Conservation (phyloP, 2,113 vertebrate species). For the Sitta europaea region DNA sequence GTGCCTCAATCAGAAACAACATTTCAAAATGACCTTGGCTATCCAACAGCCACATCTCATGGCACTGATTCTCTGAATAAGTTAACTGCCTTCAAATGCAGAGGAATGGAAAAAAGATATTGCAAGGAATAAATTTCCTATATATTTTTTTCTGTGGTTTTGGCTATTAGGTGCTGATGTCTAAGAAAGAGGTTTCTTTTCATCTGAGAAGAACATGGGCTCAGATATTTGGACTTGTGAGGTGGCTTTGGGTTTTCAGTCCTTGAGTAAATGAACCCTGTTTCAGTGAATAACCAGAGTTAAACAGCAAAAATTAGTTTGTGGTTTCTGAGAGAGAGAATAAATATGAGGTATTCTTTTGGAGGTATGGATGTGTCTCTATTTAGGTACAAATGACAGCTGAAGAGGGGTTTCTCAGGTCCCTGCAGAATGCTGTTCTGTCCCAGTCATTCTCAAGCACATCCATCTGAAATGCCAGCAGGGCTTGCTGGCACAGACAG, state of each 20-base stretch:
- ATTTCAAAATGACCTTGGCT: neutral
- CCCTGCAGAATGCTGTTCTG: neutral
- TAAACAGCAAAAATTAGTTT: neutral
- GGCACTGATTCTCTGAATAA: neutral
- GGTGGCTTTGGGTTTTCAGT: neutral
- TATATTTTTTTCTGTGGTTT: neutral
- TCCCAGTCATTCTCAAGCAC: neutral
- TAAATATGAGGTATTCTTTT: neutral
- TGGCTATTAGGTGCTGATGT: neutral
- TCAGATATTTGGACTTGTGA: neutral
- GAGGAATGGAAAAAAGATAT: neutral
- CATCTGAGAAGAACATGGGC: neutral
- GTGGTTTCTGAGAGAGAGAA: neutral
- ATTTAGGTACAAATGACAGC: neutral
- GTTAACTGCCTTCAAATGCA: neutral
- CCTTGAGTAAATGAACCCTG: neutral
- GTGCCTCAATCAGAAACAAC: neutral
- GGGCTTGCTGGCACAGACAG: neutral
- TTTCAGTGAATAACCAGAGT: neutral
- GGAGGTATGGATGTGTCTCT: neutral
- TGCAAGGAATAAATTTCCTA: neutral
- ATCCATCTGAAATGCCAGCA: neutral
- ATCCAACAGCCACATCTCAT: neutral
- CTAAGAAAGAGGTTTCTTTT: neutral
- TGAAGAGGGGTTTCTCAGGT: neutral